phyloP scores from a whole-genome alignment of 2,797 vertebrate species.

The Rhinogobio ventralis region DNA sequence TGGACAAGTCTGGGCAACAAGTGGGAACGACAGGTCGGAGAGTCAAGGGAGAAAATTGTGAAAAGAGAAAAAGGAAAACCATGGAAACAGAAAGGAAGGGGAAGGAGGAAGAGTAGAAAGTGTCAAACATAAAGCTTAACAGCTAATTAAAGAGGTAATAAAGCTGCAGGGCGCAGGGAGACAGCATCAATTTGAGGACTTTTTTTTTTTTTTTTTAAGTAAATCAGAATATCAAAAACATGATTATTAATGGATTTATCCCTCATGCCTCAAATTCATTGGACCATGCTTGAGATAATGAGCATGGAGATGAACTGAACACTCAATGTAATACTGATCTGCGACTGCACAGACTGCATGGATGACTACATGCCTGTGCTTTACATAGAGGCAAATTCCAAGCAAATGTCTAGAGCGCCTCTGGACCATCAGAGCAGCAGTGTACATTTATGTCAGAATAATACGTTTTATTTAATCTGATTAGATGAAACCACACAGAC shows the following conservation, averaged over 20 bases:
- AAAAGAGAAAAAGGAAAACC: conserved; percentile 60
- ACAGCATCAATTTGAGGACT: conserved; percentile 51
- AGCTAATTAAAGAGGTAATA: conserved; percentile 34
- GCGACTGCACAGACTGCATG: conserved; percentile 31
- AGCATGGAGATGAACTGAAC: conserved; percentile 40
- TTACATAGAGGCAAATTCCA: conserved; percentile 33
- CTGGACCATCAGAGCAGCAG: conserved; percentile 40
- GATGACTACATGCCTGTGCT: conserved; percentile 35
- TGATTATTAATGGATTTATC: not conserved
- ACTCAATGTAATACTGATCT: conserved; percentile 41
- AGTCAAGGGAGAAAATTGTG: conserved; percentile 58
- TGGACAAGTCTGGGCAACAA: conserved; percentile 87
- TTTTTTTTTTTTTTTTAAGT: not conserved
- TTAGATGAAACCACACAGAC: not conserved
- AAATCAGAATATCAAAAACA: not conserved
- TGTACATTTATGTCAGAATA: not conserved
- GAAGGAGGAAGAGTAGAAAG: conserved; percentile 69
- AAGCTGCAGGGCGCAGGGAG: conserved; percentile 42
- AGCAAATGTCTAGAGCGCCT: conserved; percentile 33
- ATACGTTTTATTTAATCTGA: conserved; percentile 39
- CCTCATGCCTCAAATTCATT: conserved; percentile 58
- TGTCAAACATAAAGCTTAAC: conserved; percentile 65
- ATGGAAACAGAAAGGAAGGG: conserved; percentile 70
- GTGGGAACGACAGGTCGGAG: conserved; percentile 54
- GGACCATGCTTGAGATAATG: conserved; percentile 53